Conservation (phyloP, 2,888 invertebrate species). For the Stenoptilia bipunctidactyla region DNA sequence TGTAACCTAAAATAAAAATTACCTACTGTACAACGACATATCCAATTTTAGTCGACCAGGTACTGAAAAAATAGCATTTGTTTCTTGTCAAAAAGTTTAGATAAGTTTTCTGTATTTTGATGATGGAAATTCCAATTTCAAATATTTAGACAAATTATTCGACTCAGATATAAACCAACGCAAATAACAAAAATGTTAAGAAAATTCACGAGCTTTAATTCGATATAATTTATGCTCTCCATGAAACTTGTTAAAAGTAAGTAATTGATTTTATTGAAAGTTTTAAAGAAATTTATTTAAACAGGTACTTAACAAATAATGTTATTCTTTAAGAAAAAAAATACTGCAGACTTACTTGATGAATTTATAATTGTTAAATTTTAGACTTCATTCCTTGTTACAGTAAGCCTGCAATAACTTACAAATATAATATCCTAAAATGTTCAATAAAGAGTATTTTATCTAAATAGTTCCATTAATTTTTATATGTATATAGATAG, state of each 20-base stretch:
- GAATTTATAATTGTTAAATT: background rate
- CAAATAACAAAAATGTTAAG: too few species aligned
- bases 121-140: too few species aligned
- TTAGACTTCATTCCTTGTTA: background rate
- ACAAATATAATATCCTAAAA: background rate
- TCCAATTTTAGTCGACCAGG: conserved; percentile 55
- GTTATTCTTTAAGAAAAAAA: too few species aligned
- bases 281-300: too few species aligned
- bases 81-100: conserved; percentile 24
- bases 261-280: too few species aligned
- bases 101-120: too few species aligned
- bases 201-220: too few species aligned
- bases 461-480: background rate
- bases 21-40: conserved; percentile 56
- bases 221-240: too few species aligned
- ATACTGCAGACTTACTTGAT: background rate
- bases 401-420: background rate
- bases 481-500: conserved; percentile 37
- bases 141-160: too few species aligned
- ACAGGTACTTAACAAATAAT: too few species aligned
- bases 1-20: conserved; percentile 44
- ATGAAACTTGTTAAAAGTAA: too few species aligned
- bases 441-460: background rate
- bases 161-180: too few species aligned
- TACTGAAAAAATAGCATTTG: conserved; percentile 27